Conservation (phyloP, 2,797 vertebrate species). For the Tangara arthus region DNA sequence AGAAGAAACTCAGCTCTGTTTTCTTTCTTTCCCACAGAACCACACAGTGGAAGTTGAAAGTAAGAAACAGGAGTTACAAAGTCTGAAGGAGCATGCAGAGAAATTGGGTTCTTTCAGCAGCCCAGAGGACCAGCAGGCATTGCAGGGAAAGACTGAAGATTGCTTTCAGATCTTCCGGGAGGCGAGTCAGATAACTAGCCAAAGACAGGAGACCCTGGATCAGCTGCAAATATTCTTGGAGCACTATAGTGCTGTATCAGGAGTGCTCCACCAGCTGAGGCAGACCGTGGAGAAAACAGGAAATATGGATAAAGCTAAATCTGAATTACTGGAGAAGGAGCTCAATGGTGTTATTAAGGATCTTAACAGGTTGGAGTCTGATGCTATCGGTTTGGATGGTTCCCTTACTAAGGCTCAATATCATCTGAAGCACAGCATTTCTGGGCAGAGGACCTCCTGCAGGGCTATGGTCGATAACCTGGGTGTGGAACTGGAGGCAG, state of each 20-base stretch:
- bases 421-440: conserved; percentile 75
- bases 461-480: conserved; percentile 82
- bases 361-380: conserved; percentile 80
- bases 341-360: conserved; percentile 77
- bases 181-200: conserved; percentile 79
- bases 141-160: conserved; percentile 84
- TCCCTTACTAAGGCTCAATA: conserved; percentile 88
- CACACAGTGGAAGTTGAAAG: conserved; percentile 76
- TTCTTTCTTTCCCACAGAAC: conserved; percentile 75
- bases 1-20: neutral
- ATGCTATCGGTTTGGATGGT: conserved; percentile 85
- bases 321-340: conserved; percentile 80
- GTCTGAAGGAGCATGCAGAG: conserved; percentile 77
- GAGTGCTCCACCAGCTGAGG: conserved; percentile 74
- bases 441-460: conserved; percentile 80
- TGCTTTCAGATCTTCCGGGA: conserved; percentile 87
- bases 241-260: conserved; percentile 60
- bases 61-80: conserved; percentile 71
- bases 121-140: conserved; percentile 78
- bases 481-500: conserved; percentile 74
- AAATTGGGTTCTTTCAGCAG: conserved; percentile 77
- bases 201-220: conserved; percentile 79
- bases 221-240: conserved; percentile 81
- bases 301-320: conserved; percentile 85
- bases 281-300: conserved; percentile 81